Percentiles rank a stretch among this genome's conserved stretches.
Conservation (phyloP, 2,113 vertebrate species). For the Macroglossus sobrinus region DNA sequence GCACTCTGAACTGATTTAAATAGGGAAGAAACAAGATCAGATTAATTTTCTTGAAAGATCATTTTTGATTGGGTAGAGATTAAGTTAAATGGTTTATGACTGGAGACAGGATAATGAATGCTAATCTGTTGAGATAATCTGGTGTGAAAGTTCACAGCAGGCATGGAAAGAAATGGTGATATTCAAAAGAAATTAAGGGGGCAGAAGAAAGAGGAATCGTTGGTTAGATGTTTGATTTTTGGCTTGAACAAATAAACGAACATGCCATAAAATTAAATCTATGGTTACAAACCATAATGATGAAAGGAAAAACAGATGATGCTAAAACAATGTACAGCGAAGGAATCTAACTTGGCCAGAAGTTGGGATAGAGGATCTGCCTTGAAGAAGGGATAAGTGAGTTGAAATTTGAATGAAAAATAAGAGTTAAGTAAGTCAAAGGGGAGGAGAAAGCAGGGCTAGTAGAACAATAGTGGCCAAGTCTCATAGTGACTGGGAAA, state of each 20-base stretch:
- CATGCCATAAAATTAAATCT: background rate
- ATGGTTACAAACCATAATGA: background rate
- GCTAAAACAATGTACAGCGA: background rate
- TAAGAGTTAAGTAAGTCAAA: background rate
- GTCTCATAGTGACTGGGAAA: background rate
- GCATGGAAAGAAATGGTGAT: background rate
- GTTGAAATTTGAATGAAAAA: background rate
- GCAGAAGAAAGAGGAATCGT: background rate
- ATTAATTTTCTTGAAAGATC: background rate
- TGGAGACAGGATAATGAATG: background rate
- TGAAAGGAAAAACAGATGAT: background rate
- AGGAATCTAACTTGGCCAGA: background rate
- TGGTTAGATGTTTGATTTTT: background rate
- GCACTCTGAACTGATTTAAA: background rate
- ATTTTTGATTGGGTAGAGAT: background rate
- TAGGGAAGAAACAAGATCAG: background rate
- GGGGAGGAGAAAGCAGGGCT: background rate
- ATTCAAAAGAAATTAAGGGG: background rate
- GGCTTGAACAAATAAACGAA: background rate
- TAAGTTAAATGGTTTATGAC: background rate
- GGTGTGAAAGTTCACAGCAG: background rate
- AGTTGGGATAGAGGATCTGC: accelerated
- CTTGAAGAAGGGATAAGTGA: background rate
- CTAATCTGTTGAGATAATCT: background rate
- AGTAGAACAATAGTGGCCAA: background rate